Evolutionary conservation across 1,140 invertebrate species (phyloP), one percentile per base, ranked within the genome.

Genomic region (Aplysia californica): DNA sequence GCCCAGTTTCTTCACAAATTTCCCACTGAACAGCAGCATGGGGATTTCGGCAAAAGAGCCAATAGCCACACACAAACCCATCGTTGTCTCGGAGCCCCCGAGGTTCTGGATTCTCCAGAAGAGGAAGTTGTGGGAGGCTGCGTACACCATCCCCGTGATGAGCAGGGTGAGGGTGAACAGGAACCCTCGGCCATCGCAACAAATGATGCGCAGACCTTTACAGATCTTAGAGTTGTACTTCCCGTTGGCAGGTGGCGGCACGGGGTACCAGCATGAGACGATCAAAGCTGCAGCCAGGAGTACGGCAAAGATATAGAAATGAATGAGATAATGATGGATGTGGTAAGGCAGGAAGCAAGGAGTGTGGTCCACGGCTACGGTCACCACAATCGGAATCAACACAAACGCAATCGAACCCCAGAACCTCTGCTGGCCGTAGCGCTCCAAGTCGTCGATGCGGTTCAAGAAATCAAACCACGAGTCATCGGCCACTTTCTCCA

Each of bases 391-490:
- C 4, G 87, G 85, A 39, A 88, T 78, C 0, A 87, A 23, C 15
- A 85, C 82, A 74, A 82, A 85, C 20, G 86, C 84, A 36, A 87
- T 72, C 23, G 84, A 83, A 1, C 82, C 80, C 82, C 85, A 87
- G 3, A 87, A 80, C 35, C 86, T 82, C 58, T 89, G 87, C 71
- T 85, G 83, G 18, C 87, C 87, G 81, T 89, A 89, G 56, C 86
- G 86, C 77, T 89, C 87, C 61, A 89, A 67, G 55, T 86, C 83
- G 81, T 89, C 87, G 77, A 87, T 84, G 26, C 83, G 80, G 68
- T 89, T 87, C 26, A 89, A 67, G 66, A 88, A 88, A 73, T 89
- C 87, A 82, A 86, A 89, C 87, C 87, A 89, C 4, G 84, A 78
- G 76, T 89, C 86, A 83, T 89, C 87, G 26, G 87, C 85, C 23